Conservation (phyloP, 1,140 invertebrate species). For the Trinorchestia longiramus region DNA sequence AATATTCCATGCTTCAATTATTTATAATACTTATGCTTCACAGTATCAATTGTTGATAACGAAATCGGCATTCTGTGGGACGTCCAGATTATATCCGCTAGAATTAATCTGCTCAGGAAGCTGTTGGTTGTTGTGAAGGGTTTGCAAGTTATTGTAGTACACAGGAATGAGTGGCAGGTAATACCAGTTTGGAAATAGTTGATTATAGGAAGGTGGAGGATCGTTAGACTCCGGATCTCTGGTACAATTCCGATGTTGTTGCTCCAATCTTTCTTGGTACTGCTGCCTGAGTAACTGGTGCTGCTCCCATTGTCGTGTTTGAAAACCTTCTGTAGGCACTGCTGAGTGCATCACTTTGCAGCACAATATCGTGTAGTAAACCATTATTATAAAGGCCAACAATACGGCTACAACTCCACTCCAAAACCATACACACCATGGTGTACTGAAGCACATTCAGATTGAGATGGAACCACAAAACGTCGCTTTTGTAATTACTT, state of each 20-base stretch:
- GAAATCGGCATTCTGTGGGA: not conserved
- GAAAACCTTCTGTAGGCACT: not conserved
- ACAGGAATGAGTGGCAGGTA: slow-evolving; percentile 9
- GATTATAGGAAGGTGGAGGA: slow-evolving; percentile 1
- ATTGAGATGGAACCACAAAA: not conserved
- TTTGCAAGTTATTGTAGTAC: slow-evolving; percentile 14
- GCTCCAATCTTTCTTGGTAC: not conserved
- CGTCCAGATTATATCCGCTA: not conserved
- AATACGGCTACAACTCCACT: not conserved
- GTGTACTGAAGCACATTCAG: slow-evolving; percentile 28
- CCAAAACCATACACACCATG: slow-evolving; percentile 37
- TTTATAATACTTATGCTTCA: not conserved
- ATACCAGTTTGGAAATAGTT: slow-evolving; percentile 19
- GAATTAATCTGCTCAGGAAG: not conserved
- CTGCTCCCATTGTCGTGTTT: not conserved
- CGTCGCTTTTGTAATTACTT: not conserved
- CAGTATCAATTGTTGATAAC: not conserved
- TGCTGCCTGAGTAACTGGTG: not conserved
- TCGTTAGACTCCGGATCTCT: slow-evolving; percentile 19
- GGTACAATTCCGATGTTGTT: not conserved
- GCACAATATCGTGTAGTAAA: slow-evolving; percentile 20
- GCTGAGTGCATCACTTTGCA: slow-evolving; percentile 39
- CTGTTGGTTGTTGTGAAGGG: slow-evolving; percentile 16
- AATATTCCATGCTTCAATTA: not conserved
- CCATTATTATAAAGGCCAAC: slow-evolving; percentile 17